Base-by-base conservation (phyloP, 2,113 vertebrate species). In the Philantomba maxwellii region DNA sequence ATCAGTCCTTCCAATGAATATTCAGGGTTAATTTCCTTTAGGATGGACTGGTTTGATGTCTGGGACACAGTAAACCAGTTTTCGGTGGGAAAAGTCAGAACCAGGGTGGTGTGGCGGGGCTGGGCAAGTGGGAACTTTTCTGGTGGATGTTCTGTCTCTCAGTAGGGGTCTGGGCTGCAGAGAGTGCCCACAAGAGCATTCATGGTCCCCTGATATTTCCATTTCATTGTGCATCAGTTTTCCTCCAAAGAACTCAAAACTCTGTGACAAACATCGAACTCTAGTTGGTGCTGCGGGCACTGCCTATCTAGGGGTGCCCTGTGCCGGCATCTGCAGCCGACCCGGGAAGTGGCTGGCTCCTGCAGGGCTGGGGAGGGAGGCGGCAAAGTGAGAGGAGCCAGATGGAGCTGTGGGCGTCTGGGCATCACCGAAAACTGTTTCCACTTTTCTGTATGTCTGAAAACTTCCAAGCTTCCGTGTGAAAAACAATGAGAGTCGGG, bases 251-350 rank as follows among this genome's bases (percentile, higher is more conserved):
- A 80, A 64, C 53, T 28, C 23, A n/a, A 78, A 93, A 80, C 6
- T 55, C 9, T 11, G 1, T 55, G 15, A 14, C 7, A n/a, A 26
- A 19, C 33, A 15, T 7, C 2, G 10, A 80, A 15, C 28, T 66
- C 36, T 8, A 10, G 57, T 21, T 55, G 47, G 43, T 0, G 4
- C 73, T 0, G 23, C 7, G 4, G 1, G 10, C 0, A 1, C 45
- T 16, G 70, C 39, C 57, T 39, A 1, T n/a, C 19, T 45, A 36
- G n/a, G 11, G 55, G 49, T 23, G 49, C 55, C 16, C 30, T 0
- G 11, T 14, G 25, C 26, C 5, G 62, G 14, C 6, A 14, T 60
- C 75, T 83, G 47, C 14, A 45, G 1, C 36, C 1, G 17, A 16
- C 11, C 7, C 4, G 28, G 64, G 43, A 28, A 30, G 7, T 15